A percentile compares a stretch with the other conserved stretches of the same genome.
Conservation (phyloP, 2,797 vertebrate species). For the Pelochelys cantorii region DNA sequence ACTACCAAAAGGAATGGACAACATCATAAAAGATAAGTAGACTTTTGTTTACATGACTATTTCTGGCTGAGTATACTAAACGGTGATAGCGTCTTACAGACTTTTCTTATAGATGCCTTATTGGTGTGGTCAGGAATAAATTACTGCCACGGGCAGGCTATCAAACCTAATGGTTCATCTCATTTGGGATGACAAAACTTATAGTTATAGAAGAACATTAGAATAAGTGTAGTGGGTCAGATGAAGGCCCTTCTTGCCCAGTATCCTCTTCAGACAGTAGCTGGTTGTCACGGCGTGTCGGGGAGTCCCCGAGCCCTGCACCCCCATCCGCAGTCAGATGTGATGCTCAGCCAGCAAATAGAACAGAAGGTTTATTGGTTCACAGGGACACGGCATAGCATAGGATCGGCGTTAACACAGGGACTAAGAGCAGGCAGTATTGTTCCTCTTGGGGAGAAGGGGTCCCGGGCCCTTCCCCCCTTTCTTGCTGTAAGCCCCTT, state of each 20-base stretch:
- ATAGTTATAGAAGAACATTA: background rate
- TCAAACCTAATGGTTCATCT: background rate
- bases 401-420: no score
- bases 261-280: background rate
- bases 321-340: no score
- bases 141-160: background rate
- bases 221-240: background rate
- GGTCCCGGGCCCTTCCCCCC: no score
- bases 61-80: background rate
- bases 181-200: background rate
- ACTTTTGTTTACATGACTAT: background rate
- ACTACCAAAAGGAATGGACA: background rate
- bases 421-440: no score
- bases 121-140: background rate
- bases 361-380: no score
- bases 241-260: background rate
- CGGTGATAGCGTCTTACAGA: background rate
- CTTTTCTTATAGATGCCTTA: background rate
- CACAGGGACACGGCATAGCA: no score
- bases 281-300: no score
- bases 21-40: background rate
- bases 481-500: no score
- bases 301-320: no score
- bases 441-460: no score
- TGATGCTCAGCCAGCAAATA: no score